Conservation (phyloP, 2,797 vertebrate genomes). For the Diceros bicornis region DNA sequence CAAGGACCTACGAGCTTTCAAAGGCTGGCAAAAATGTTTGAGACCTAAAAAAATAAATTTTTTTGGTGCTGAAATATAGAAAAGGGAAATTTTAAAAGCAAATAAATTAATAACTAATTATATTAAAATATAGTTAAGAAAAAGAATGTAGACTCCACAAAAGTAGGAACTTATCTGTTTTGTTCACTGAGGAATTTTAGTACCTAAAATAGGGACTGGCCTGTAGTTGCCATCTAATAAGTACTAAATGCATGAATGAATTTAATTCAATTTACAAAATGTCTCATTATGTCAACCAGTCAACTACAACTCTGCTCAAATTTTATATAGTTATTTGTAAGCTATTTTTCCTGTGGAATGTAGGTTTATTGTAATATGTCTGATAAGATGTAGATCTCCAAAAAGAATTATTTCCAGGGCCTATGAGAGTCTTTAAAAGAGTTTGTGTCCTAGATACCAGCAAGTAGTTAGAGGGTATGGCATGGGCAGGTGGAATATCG, state of each 20-base stretch:
- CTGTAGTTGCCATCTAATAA: neutral
- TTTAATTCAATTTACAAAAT: slow-evolving; percentile 5
- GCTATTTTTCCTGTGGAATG: neutral
- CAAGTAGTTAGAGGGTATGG: neutral
- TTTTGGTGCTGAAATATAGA: neutral
- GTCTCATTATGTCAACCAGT: neutral
- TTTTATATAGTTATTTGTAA: neutral
- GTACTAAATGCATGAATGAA: neutral
- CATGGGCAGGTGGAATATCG: neutral
- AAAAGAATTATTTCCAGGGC: neutral
- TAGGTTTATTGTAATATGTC: neutral
- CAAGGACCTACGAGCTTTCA: neutral
- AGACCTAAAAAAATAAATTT: neutral
- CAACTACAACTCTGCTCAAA: neutral
- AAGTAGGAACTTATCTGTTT: neutral
- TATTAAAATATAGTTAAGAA: neutral
- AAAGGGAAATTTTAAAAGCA: neutral
- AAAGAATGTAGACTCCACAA: neutral
- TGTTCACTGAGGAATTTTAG: neutral
- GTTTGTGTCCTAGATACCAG: neutral
- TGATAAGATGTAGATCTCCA: neutral
- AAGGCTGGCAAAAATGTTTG: neutral
- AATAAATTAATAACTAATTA: neutral
- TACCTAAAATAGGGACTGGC: neutral
- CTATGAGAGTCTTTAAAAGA: neutral